A percentile compares a stretch with the other conserved stretches of the same genome.
Evolutionary conservation across 2,888 invertebrate genomes (phyloP).

Genomic region (Serrognathus titanus): DNA sequence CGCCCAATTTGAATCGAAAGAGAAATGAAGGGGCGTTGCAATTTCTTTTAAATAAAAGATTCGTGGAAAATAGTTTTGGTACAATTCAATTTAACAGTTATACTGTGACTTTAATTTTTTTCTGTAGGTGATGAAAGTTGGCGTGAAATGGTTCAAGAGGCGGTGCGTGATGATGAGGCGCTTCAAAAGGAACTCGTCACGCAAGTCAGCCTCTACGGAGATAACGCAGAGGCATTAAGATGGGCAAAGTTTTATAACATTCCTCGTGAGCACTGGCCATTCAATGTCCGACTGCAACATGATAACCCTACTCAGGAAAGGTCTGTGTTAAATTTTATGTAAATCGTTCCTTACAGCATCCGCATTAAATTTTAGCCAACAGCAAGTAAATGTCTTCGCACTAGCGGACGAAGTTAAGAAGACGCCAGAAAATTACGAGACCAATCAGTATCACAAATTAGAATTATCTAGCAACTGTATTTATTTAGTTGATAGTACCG

Average conservation of each 20-base stretch:
- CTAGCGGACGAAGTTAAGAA: not conserved
- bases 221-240: constrained; percentile 66
- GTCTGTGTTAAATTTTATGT: constrained; percentile 5
- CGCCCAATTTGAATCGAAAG: constrained; percentile 70
- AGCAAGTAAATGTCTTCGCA: not conserved
- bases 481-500: constrained; percentile 58
- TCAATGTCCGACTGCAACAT: constrained; percentile 45
- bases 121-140: constrained; percentile 63
- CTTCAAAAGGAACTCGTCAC: constrained; percentile 66
- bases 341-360: no score
- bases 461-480: constrained; percentile 55
- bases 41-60: constrained; percentile 74
- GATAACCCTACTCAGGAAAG: constrained; percentile 39
- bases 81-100: constrained; percentile 27
- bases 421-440: constrained; percentile 22
- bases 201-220: constrained; percentile 56
- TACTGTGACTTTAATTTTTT: not conserved
- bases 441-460: constrained; percentile 54
- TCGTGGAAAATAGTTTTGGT: constrained; percentile 71
- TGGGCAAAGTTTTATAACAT: constrained; percentile 68
- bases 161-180: constrained; percentile 58
- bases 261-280: constrained; percentile 57
- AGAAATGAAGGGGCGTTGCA: constrained; percentile 73
- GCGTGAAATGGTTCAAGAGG: constrained; percentile 78
- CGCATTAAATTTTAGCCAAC: not conserved